Conservation (phyloP, 2,113 vertebrate species). For the Arizona elegans region DNA sequence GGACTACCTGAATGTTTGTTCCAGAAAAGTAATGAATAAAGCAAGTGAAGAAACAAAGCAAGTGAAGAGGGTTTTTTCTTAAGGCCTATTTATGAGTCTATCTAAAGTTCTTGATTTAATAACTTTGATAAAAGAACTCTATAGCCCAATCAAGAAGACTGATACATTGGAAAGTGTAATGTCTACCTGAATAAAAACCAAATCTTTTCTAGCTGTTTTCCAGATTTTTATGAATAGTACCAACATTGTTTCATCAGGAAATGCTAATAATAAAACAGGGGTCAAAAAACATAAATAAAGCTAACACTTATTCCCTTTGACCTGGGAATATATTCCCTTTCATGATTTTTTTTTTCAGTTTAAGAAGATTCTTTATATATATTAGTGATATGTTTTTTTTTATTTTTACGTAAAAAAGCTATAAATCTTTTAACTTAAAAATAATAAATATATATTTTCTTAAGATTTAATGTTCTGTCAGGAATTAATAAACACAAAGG, state of each 20-base stretch:
- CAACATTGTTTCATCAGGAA: not conserved
- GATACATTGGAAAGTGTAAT: not conserved
- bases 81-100: not conserved
- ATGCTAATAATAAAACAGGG: not conserved
- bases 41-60: not conserved
- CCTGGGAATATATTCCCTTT: not conserved
- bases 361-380: not conserved
- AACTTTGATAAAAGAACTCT: not conserved
- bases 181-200: not conserved
- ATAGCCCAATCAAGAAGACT: not conserved
- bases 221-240: not conserved
- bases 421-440: not conserved
- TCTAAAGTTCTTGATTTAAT: not conserved
- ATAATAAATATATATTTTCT: not conserved
- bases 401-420: not conserved
- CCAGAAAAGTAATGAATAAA: not conserved
- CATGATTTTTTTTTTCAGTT: not conserved
- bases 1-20: not conserved
- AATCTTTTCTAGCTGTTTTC: not conserved
- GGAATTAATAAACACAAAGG: slow-evolving; percentile 39
- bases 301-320: not conserved
- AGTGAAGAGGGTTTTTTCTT: not conserved
- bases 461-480: not conserved
- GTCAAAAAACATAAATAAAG: not conserved
- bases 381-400: not conserved